A percentile compares a stretch with the other conserved stretches of the same genome.
phyloP scores from a whole-genome alignment of 1,140 invertebrate species.

The Drosophila kikkawai region DNA sequence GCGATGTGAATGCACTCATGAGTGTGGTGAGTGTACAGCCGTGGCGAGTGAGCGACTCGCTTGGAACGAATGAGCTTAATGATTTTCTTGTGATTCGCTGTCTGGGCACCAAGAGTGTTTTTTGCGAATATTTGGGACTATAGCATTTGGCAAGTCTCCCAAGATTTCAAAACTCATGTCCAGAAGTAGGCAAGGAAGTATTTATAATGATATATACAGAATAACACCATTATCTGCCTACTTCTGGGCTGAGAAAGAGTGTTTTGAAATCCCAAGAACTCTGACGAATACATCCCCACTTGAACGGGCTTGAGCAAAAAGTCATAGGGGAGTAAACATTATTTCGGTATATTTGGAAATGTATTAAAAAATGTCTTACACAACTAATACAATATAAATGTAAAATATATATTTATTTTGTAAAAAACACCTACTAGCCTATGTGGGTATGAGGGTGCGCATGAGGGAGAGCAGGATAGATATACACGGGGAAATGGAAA shows the following conservation, averaged over 20 bases:
- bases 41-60: constrained; percentile 1
- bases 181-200: constrained; percentile 4
- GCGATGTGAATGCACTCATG: constrained; percentile 39
- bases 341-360: constrained; percentile 61
- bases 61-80: constrained; percentile 16
- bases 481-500: constrained; percentile 3
- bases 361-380: constrained; percentile 57
- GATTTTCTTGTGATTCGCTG: constrained; percentile 15
- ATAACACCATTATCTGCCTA: background rate
- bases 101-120: constrained; percentile 38
- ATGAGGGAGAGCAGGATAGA: constrained; percentile 23
- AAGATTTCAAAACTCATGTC: constrained; percentile 5
- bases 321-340: constrained; percentile 11
- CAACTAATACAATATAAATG: constrained; percentile 64
- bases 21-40: constrained; percentile 37
- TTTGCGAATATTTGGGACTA: background rate
- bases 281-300: background rate
- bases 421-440: constrained; percentile 73
- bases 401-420: constrained; percentile 35
- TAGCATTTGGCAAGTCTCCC: background rate
- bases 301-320: constrained; percentile 21
- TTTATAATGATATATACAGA: constrained; percentile 23
- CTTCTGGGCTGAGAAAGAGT: background rate
- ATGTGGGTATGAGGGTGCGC: constrained; percentile 32
- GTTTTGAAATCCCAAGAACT: constrained; percentile 3